Conservation (phyloP, 2,888 invertebrate genomes). For the Drosophila affinis region DNA sequence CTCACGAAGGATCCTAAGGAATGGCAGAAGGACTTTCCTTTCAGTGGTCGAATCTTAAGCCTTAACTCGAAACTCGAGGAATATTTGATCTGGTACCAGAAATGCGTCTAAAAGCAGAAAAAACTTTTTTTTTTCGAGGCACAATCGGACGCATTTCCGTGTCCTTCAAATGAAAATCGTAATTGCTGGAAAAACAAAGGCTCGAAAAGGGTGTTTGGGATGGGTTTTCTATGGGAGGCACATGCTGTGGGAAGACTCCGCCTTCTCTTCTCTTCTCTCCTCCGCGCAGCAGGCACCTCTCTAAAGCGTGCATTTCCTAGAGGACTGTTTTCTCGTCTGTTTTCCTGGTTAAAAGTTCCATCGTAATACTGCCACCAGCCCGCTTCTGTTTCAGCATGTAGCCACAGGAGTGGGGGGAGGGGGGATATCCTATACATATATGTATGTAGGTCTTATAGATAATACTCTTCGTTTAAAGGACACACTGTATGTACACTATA, state of each 20-base stretch:
- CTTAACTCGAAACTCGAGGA: neutral
- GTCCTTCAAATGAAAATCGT: neutral
- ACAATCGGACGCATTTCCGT: neutral
- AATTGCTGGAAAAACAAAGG: neutral
- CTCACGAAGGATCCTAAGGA: neutral
- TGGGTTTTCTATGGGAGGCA: neutral
- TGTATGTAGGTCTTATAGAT: constrained; percentile 62
- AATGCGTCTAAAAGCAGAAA: too few relatives aligned
- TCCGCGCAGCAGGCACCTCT: neutral
- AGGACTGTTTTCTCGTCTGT: constrained; percentile 23
- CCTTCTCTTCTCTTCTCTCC: too few relatives aligned
- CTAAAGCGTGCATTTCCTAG: neutral
- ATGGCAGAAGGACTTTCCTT: neutral
- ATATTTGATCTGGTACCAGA: neutral
- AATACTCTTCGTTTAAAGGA: constrained; percentile 70
- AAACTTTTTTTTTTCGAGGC: too few relatives aligned
- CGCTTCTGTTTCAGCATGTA: constrained; percentile 16
- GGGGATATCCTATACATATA: constrained; percentile 18
- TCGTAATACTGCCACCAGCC: constrained; percentile 33
- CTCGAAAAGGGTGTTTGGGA: neutral
- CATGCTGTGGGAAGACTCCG: neutral
- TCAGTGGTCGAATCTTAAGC: neutral
- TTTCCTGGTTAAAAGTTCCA: constrained; percentile 29
- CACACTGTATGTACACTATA: constrained; percentile 69
- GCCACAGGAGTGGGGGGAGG: neutral